Percentiles rank a stretch among this genome's conserved stretches.
Evolutionary conservation across 2,888 invertebrate genomes (phyloP).

Genomic region (Megamerina dolium): DNA sequence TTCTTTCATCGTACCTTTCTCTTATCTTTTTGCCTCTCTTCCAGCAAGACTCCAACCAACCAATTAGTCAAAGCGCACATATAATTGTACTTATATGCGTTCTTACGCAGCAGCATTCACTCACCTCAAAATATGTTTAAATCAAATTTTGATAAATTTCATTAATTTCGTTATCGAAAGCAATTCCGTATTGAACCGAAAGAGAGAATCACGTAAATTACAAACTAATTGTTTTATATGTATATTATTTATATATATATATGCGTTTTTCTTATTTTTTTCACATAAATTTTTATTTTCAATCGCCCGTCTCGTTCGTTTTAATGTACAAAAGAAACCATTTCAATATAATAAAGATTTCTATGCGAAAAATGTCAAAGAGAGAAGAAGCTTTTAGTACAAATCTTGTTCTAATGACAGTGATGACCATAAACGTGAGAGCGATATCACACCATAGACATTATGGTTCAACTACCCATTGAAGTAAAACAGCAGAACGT

Average conservation of each 20-base stretch:
- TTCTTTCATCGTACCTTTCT: conserved; percentile 17
- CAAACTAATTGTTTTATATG: conserved; percentile 6
- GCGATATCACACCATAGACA: too few relatives aligned
- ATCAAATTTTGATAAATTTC: too few relatives aligned
- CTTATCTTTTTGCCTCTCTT: conserved; percentile 14
- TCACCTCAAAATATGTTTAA: conserved; percentile 18
- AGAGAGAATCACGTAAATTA: too few relatives aligned
- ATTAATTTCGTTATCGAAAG: too few relatives aligned
- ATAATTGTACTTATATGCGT: too few relatives aligned
- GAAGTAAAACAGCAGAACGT: too few relatives aligned
- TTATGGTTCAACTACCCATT: too few relatives aligned
- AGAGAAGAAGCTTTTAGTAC: too few relatives aligned
- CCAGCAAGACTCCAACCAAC: conserved; percentile 5
- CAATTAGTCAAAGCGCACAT: background rate
- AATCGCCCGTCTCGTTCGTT: conserved; percentile 19
- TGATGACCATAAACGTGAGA: too few relatives aligned
- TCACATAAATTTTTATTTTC: conserved; percentile 19
- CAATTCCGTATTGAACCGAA: too few relatives aligned
- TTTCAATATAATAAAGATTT: conserved; percentile 19
- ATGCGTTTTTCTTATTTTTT: conserved; percentile 16
- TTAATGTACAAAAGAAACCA: conserved; percentile 20
- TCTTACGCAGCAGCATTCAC: conserved; percentile 13
- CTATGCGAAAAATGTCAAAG: conserved; percentile 17
- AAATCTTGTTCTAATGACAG: too few relatives aligned
- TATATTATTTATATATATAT: conserved; percentile 5